Evolutionary conservation across 2,113 vertebrate genomes (phyloP).

Genomic region (Dolichotis patagonum): DNA sequence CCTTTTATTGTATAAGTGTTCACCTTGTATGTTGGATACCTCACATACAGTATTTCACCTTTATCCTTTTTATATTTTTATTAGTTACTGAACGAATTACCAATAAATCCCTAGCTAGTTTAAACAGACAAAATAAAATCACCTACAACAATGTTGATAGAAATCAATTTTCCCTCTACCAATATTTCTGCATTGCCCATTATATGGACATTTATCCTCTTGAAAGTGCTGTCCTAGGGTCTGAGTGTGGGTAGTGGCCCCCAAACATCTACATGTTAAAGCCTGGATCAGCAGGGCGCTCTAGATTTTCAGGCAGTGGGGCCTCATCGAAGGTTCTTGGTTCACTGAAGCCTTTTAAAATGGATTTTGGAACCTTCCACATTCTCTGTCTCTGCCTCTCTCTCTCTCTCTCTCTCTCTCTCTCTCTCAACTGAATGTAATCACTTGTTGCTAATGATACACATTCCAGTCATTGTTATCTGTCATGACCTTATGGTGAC

Average conservation of each 20-base stretch:
- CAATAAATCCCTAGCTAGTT: not conserved
- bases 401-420: not conserved
- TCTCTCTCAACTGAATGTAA: not conserved
- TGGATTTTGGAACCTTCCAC: no score
- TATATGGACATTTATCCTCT: not conserved
- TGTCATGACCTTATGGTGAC: not conserved
- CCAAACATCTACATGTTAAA: not conserved
- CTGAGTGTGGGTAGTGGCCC: not conserved
- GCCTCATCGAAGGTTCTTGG: not conserved
- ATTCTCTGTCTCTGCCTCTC: not conserved
- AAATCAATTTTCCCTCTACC: not conserved
- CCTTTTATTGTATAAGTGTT: not conserved
- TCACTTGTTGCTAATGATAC: not conserved
- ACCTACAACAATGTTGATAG: not conserved
- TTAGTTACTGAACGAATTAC: not conserved
- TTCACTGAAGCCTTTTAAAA: not conserved
- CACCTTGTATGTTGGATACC: not conserved
- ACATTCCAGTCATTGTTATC: not conserved
- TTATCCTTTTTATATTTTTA: not conserved
- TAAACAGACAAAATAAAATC: not conserved
- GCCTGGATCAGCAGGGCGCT: accelerated
- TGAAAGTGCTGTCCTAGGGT: not conserved
- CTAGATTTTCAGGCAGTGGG: accelerated
- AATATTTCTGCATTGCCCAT: not conserved
- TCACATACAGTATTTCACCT: not conserved